Conservation (phyloP, 2,888 invertebrate genomes). For the Drosophila mayaguana region DNA sequence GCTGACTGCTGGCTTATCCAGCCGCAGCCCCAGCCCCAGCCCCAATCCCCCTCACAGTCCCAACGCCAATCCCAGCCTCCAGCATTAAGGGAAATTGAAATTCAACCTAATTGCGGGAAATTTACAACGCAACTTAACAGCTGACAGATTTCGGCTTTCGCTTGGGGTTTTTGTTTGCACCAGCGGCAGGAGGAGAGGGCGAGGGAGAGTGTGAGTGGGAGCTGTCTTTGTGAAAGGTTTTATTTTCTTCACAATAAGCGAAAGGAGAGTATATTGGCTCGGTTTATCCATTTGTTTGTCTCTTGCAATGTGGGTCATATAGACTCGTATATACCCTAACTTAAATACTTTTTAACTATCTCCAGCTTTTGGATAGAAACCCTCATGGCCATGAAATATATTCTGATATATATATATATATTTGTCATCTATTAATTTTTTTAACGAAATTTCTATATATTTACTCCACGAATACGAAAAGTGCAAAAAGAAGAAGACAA, state of each 20-base stretch:
- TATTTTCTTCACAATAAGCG: background rate
- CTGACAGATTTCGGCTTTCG: conserved; percentile 68
- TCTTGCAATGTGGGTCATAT: too few relatives aligned
- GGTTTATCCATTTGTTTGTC: too few relatives aligned
- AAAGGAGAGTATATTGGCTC: background rate
- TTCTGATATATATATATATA: too few relatives aligned
- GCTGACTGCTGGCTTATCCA: conserved; percentile 17
- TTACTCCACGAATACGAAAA: too few relatives aligned
- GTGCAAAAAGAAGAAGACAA: too few relatives aligned
- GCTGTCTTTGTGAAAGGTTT: conserved; percentile 31
- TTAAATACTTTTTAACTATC: too few relatives aligned
- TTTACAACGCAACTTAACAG: conserved; percentile 79
- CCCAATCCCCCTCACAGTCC: background rate
- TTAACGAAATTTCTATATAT: too few relatives aligned
- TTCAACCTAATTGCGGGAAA: conserved; percentile 84
- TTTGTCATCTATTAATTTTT: too few relatives aligned
- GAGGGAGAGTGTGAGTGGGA: background rate
- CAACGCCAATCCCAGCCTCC: background rate
- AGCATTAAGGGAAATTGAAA: conserved; percentile 77
- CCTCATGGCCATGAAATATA: too few relatives aligned
- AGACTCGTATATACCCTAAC: too few relatives aligned
- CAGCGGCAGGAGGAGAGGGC: conserved; percentile 6
- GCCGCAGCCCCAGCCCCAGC: background rate
- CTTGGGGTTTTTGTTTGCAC: conserved; percentile 35
- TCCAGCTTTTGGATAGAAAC: too few relatives aligned